Evolutionary conservation across 2,797 vertebrate species (phyloP).

Genomic region (Valencia hispanica): DNA sequence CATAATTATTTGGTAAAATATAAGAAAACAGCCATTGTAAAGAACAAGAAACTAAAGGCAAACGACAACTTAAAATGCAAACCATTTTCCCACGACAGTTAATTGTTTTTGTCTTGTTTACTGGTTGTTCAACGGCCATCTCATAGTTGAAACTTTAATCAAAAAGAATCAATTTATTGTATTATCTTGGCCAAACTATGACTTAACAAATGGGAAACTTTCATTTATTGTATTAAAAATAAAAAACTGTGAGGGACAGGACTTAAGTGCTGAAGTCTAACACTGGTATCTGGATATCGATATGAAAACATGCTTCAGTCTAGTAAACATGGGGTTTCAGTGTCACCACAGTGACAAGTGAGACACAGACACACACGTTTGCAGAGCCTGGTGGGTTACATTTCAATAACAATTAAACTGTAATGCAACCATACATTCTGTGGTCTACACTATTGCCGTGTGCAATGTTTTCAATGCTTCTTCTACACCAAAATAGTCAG

Average conservation of each 20-base stretch:
- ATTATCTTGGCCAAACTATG: neutral
- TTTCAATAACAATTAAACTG: neutral
- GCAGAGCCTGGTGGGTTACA: conserved; percentile 5
- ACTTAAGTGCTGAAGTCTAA: conserved; percentile 24
- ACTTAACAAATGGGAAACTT: conserved; percentile 9
- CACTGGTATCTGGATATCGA: conserved; percentile 26
- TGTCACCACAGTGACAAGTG: conserved; percentile 3
- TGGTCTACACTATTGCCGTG: neutral
- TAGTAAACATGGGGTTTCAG: conserved; percentile 7
- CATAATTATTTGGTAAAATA: neutral
- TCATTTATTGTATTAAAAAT: conserved; percentile 4
- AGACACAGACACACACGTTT: conserved; percentile 18
- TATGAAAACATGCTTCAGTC: conserved; percentile 5
- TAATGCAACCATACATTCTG: conserved; percentile 4
- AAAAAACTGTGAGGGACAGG: conserved; percentile 5
- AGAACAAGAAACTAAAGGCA: neutral
- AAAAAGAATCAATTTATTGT: no score
- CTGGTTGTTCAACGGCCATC: neutral
- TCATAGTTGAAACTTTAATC: neutral
- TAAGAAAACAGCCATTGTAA: neutral
- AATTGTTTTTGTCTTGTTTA: neutral
- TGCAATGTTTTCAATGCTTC: neutral
- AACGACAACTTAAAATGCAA: neutral
- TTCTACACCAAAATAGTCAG: neutral
- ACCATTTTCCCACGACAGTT: neutral